Evolutionary conservation across 2,888 invertebrate species (phyloP).

Genomic region (Dicranocentrus wangi): DNA sequence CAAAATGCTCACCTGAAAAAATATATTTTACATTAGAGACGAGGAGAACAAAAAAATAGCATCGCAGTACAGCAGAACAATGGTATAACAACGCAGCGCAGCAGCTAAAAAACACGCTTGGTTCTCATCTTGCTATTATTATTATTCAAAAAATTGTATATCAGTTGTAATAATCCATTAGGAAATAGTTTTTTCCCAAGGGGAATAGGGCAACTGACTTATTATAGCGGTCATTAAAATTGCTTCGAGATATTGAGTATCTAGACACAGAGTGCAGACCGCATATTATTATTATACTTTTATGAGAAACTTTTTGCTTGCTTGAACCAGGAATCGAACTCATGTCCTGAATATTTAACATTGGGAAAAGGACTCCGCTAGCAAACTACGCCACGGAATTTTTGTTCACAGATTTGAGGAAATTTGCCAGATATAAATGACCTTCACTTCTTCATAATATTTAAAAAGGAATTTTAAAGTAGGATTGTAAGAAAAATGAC

Average conservation of each 20-base stretch:
- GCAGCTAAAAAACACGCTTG: too few relatives aligned
- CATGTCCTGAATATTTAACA: not conserved
- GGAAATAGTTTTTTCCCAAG: conserved; percentile 18
- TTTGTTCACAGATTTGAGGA: too few relatives aligned
- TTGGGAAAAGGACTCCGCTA: not conserved
- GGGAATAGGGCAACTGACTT: conserved; percentile 47
- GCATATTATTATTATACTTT: conserved; percentile 10
- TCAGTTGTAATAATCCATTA: conserved; percentile 49
- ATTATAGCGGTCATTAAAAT: conserved; percentile 47
- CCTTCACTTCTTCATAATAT: too few relatives aligned
- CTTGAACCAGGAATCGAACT: conserved; percentile 19
- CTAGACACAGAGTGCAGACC: conserved; percentile 52
- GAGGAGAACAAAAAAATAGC: too few relatives aligned
- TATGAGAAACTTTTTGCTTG: not conserved
- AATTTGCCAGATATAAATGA: too few relatives aligned
- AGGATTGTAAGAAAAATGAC: too few relatives aligned
- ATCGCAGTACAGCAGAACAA: too few relatives aligned
- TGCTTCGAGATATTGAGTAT: conserved; percentile 41
- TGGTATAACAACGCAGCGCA: too few relatives aligned
- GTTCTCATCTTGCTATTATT: too few relatives aligned
- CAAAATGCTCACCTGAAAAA: conserved; percentile 85
- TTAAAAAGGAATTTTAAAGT: too few relatives aligned
- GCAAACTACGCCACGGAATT: too few relatives aligned
- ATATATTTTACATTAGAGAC: too few relatives aligned
- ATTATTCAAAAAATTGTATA: conserved; percentile 36